Evolutionary conservation across 1,140 invertebrate species (phyloP).

Genomic region (Zaprionus capensis): DNA sequence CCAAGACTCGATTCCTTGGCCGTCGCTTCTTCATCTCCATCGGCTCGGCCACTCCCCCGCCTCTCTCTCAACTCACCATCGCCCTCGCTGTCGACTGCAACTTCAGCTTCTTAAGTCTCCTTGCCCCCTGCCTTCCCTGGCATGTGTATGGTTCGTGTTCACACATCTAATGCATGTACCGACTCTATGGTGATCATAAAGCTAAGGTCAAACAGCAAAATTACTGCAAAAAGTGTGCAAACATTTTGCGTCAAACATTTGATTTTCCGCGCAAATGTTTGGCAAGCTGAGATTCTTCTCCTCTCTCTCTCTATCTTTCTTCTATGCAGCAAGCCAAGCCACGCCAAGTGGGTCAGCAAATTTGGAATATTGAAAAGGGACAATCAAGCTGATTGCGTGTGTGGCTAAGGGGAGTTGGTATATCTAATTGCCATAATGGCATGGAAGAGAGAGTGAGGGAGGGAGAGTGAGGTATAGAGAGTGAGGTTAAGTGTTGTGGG

Average conservation of each 20-base stretch:
- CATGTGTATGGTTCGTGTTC: constrained; percentile 63
- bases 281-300: constrained; percentile 31
- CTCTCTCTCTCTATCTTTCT: background rate
- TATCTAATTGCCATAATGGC: constrained; percentile 3
- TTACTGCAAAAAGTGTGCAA: constrained; percentile 43
- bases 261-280: constrained; percentile 63
- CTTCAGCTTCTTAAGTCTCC: constrained; percentile 12
- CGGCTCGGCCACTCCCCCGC: constrained; percentile 13
- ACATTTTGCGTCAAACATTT: constrained; percentile 73
- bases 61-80: background rate
- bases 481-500: background rate
- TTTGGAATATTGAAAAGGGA: constrained; percentile 7
- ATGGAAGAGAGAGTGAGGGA: background rate
- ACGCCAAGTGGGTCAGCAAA: background rate
- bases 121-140: constrained; percentile 2
- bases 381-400: constrained; percentile 5
- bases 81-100: constrained; percentile 7
- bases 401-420: background rate
- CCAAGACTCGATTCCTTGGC: constrained; percentile 45
- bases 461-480: background rate
- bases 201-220: constrained; percentile 63
- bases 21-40: constrained; percentile 19
- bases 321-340: background rate
- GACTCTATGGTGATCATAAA: constrained; percentile 66
- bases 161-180: constrained; percentile 75